These are phyloP conservation scores for Clarias gariepinus DNA, from an alignment of 2,113 vertebrate genomes.

Conservation along the genomic window DNA sequence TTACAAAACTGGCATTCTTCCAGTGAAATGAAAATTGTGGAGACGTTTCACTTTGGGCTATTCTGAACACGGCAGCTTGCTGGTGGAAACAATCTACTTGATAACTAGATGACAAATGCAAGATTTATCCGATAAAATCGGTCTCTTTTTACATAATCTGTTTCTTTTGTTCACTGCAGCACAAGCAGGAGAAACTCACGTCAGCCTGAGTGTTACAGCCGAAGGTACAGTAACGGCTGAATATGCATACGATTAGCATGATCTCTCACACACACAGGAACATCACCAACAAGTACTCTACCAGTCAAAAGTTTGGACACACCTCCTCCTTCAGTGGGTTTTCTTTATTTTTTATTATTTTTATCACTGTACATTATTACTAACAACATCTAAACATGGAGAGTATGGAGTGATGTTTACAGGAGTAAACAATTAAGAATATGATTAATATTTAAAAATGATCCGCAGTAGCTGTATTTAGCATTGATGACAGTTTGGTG, in stretches of 20 bases:
- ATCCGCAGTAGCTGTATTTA: no score
- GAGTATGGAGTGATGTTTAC: no score
- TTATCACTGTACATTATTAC: no score
- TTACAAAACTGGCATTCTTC: not conserved
- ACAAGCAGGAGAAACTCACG: not conserved
- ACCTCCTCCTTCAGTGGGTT: no score
- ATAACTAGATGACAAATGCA: not conserved
- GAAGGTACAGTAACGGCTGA: not conserved
- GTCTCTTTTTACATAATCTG: not conserved
- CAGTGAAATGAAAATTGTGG: not conserved
- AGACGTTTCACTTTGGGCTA: not conserved
- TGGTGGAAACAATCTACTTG: not conserved
- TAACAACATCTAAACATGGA: no score
- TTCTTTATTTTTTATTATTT: no score
- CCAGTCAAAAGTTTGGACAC: no score
- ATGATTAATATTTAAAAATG: no score
- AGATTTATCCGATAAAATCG: not conserved
- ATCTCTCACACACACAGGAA: constrained; percentile 10
- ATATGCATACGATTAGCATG: constrained; percentile 1
- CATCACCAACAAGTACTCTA: not conserved
- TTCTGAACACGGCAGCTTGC: not conserved
- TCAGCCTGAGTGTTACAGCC: not conserved
- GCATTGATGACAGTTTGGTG: no score
- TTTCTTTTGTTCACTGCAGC: not conserved
- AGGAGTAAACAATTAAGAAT: no score